Percentiles rank a stretch among this genome's conserved stretches.
Conservation (phyloP, 35 echinoderm and acorn worm genomes). For the Stichopus chloronotus region DNA sequence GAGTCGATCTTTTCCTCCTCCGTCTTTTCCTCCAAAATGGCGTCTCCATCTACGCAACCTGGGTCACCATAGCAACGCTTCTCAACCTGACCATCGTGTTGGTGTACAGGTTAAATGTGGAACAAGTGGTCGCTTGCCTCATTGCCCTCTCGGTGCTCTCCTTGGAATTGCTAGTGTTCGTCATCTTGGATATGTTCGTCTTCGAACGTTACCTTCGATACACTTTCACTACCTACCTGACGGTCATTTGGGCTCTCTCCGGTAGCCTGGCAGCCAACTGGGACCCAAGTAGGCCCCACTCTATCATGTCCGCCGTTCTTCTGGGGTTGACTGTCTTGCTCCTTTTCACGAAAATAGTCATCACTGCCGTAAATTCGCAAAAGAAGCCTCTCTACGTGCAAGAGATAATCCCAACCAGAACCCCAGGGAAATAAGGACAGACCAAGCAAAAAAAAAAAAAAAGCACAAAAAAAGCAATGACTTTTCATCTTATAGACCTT, state of each 20-base stretch:
- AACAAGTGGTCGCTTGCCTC: slow-evolving; percentile 49
- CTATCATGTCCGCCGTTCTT: slow-evolving; percentile 61
- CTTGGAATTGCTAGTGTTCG: slow-evolving; percentile 68
- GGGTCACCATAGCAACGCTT: slow-evolving; percentile 84
- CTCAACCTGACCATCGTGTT: slow-evolving; percentile 78
- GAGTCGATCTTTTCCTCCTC: slow-evolving; percentile 64
- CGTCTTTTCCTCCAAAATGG: slow-evolving; percentile 87
- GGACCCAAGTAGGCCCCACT: slow-evolving; percentile 54
- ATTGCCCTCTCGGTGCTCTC: slow-evolving; percentile 66
- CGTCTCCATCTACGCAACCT: slow-evolving; percentile 77
- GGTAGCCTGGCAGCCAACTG: slow-evolving; percentile 73
- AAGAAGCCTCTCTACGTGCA: slow-evolving; percentile 30
- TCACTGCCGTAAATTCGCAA: background rate
- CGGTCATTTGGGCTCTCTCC: slow-evolving; percentile 70
- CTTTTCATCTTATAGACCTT: background rate
- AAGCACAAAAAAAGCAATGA: background rate
- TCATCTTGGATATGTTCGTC: slow-evolving; percentile 71
- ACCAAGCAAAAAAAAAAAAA: background rate
- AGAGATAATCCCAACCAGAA: slow-evolving; percentile 20
- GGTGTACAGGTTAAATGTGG: slow-evolving; percentile 56
- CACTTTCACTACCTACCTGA: slow-evolving; percentile 77
- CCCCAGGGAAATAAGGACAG: background rate
- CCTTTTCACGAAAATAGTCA: slow-evolving; percentile 68
- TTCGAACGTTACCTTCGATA: slow-evolving; percentile 82
- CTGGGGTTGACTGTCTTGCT: slow-evolving; percentile 49